Conservation (phyloP, 1,140 invertebrate genomes). For the Sipha flava region DNA sequence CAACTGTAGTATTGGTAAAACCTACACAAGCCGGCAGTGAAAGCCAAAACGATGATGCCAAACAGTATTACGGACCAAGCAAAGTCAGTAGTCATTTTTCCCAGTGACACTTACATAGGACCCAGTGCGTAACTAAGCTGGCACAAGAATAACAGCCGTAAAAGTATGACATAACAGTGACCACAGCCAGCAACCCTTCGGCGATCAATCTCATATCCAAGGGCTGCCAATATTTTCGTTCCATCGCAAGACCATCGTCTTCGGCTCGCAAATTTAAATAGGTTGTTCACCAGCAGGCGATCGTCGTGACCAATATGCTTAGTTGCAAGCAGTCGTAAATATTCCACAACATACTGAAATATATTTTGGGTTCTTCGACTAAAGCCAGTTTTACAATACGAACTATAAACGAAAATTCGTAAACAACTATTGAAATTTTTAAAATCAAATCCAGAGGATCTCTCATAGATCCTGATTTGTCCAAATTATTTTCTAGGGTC, state of each 20-base stretch:
- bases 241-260: not conserved
- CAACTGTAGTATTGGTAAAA: constrained; percentile 54
- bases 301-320: not conserved
- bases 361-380: not conserved
- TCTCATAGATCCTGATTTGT: constrained; percentile 46
- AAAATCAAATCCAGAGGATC: too few relatives aligned
- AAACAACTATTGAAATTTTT: not conserved
- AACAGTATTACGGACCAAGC: constrained; percentile 51
- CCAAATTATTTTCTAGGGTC: constrained; percentile 49
- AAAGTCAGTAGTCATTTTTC: constrained; percentile 53
- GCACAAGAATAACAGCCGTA: constrained; percentile 51
- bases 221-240: constrained; percentile 52
- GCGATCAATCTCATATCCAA: constrained; percentile 61
- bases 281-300: not conserved
- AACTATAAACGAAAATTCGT: not conserved
- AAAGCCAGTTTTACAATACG: not conserved
- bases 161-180: constrained; percentile 62
- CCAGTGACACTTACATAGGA: constrained; percentile 53
- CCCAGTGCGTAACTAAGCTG: constrained; percentile 52
- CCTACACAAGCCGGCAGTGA: constrained; percentile 44
- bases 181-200: constrained; percentile 62
- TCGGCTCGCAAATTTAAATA: not conserved
- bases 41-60: constrained; percentile 49
- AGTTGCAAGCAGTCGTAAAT: not conserved
- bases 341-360: constrained; percentile 16